Evolutionary conservation across 2,888 invertebrate genomes (phyloP).

Genomic region (Unio pictorum): DNA sequence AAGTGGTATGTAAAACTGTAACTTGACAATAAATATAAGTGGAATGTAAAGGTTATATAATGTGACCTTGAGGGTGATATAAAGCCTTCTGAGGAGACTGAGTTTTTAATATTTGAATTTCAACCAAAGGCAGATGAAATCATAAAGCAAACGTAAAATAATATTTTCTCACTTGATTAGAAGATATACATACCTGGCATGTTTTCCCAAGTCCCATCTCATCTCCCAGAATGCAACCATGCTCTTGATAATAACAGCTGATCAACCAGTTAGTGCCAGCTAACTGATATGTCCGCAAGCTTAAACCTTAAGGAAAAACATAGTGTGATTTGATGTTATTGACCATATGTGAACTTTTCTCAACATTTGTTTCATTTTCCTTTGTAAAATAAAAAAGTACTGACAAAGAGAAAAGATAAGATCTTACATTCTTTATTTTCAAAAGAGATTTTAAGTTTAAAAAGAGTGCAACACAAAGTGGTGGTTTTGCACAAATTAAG

Average conservation of each 20-base stretch:
- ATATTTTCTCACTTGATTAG: neutral
- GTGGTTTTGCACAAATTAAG: too few relatives aligned
- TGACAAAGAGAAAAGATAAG: neutral
- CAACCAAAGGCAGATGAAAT: too few relatives aligned
- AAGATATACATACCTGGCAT: constrained; percentile 60
- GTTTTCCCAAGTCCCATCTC: constrained; percentile 72
- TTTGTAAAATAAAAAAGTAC: neutral
- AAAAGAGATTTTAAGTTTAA: neutral
- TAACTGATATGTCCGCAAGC: constrained; percentile 63
- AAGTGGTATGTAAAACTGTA: too few relatives aligned
- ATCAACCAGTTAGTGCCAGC: constrained; percentile 68
- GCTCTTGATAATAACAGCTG: constrained; percentile 50
- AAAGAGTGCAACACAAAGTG: too few relatives aligned
- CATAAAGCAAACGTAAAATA: too few relatives aligned
- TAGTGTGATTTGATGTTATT: neutral
- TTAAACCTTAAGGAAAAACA: constrained; percentile 42
- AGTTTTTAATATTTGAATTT: too few relatives aligned
- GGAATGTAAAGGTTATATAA: too few relatives aligned
- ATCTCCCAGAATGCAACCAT: constrained; percentile 70
- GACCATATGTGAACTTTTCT: neutral
- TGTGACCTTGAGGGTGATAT: too few relatives aligned
- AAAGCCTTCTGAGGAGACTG: too few relatives aligned
- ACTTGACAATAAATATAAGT: too few relatives aligned
- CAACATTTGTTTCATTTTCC: neutral
- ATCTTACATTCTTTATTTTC: neutral